Conservation (phyloP, 2,797 vertebrate genomes). For the Cercopithecus neglectus region DNA sequence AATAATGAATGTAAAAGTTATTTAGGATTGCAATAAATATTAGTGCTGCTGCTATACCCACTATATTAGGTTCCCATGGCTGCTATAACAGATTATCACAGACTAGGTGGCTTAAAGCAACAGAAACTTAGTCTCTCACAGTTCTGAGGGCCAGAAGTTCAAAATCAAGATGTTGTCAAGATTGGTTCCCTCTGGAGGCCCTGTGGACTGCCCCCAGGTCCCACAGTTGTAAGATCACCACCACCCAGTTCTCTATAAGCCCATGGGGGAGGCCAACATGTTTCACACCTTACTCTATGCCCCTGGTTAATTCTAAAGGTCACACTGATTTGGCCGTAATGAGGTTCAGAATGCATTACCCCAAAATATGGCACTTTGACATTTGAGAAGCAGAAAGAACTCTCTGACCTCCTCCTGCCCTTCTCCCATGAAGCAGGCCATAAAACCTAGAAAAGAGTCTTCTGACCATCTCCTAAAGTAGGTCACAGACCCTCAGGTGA, state of each 20-base stretch:
- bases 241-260: neutral
- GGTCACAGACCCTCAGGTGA: neutral
- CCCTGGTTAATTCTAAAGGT: neutral
- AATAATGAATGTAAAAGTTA: neutral
- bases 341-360: too few species aligned
- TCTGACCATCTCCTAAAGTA: neutral
- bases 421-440: neutral
- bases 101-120: neutral
- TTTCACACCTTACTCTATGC: neutral
- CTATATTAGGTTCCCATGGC: neutral
- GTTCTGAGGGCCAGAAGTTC: neutral
- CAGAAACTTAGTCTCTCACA: neutral
- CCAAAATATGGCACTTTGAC: neutral
- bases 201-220: neutral
- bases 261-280: neutral
- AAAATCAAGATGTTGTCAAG: neutral
- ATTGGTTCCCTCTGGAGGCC: neutral
- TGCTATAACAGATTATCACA: neutral
- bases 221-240: neutral
- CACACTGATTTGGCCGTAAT: neutral
- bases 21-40: neutral
- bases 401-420: neutral
- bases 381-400: neutral
- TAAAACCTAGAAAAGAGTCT: neutral
- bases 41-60: neutral